A percentile compares a stretch with the other conserved stretches of the same genome.
phyloP scores from a whole-genome alignment of 2,888 invertebrate species.

The Oxystoma pomonae region DNA sequence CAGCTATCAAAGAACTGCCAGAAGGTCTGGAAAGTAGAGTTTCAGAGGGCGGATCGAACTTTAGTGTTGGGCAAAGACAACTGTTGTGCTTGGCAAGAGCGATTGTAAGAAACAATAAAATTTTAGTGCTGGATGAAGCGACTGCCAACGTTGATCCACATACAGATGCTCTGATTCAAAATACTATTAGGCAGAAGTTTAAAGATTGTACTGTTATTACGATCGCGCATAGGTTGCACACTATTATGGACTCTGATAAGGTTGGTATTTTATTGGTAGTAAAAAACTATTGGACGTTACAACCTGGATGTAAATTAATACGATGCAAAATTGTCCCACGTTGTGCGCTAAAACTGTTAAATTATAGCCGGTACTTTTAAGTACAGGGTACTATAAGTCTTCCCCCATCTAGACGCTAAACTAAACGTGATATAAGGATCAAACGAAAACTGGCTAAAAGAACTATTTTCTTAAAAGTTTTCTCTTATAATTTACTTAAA shows the following conservation, averaged over 20 bases:
- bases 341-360: no score
- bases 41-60: constrained; percentile 59
- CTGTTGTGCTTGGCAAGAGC: constrained; percentile 65
- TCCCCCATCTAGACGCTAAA: no score
- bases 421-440: no score
- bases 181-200: constrained; percentile 69
- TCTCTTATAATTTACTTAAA: no score
- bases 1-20: constrained; percentile 51
- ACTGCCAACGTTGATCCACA: constrained; percentile 77
- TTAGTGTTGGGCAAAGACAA: constrained; percentile 55
- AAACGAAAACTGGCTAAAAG: no score
- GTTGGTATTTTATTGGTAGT: no score
- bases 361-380: no score
- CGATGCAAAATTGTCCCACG: no score
- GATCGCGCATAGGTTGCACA: constrained; percentile 55
- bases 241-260: constrained; percentile 76
- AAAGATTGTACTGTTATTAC: constrained; percentile 73
- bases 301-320: no score
- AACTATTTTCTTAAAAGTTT: no score
- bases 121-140: constrained; percentile 59
- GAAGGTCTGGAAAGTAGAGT: constrained; percentile 60
- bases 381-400: no score
- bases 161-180: constrained; percentile 72
- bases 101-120: constrained; percentile 47
- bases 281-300: no score